These are phyloP conservation scores for Eurystomus gularis DNA, from an alignment of 2,113 vertebrate genomes.

Conservation along the genomic window DNA sequence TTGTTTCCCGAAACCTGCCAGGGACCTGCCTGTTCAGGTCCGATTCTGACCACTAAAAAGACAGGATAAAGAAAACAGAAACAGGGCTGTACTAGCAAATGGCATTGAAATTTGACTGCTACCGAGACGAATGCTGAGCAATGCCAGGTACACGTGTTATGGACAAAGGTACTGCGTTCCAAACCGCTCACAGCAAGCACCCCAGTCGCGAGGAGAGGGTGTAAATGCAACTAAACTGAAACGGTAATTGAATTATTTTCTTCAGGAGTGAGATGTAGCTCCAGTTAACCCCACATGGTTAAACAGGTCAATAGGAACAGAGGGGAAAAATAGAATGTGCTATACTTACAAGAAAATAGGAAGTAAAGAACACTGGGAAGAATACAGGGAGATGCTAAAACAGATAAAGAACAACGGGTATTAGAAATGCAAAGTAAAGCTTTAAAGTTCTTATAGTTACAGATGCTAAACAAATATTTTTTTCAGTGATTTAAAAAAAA, in stretches of 20 bases:
- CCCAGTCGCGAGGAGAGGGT: background rate
- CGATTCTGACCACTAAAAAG: background rate
- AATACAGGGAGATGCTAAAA: slow-evolving; percentile 63
- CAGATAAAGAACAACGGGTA: slow-evolving; percentile 48
- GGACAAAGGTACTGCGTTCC: background rate
- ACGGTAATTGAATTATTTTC: background rate
- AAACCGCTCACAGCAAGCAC: slow-evolving; percentile 1
- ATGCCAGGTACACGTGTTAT: background rate
- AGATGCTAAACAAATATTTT: slow-evolving; percentile 45
- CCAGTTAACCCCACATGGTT: background rate
- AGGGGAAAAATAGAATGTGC: slow-evolving; percentile 22
- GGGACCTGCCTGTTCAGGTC: background rate
- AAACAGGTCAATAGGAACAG: slow-evolving; percentile 32
- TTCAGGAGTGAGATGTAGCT: slow-evolving; percentile 24
- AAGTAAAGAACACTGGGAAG: slow-evolving; percentile 64
- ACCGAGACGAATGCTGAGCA: background rate
- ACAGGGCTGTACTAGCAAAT: background rate
- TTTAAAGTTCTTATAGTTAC: slow-evolving; percentile 34
- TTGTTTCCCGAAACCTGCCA: slow-evolving; percentile 31
- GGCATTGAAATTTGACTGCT: background rate
- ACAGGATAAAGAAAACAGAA: background rate
- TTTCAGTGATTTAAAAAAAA: background rate
- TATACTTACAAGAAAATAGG: slow-evolving; percentile 68
- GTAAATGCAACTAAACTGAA: background rate
- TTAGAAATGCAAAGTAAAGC: slow-evolving; percentile 54